Conservation (phyloP, 2,797 vertebrate species). For the Rhodeus uyekii region DNA sequence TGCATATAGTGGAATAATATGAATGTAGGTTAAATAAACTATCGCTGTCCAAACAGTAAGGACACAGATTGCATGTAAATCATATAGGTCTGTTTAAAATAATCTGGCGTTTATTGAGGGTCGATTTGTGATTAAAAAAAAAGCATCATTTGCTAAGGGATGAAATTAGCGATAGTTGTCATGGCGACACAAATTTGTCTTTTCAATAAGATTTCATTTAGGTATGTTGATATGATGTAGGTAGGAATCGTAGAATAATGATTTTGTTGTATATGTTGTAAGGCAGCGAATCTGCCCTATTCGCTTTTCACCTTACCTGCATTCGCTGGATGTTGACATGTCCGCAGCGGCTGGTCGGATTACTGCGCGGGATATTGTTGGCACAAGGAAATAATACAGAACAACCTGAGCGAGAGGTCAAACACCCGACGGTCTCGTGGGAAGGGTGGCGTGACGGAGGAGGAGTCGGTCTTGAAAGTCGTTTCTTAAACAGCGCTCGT, state of each 20-base stretch:
- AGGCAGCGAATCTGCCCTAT: not conserved
- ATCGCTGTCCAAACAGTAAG: not conserved
- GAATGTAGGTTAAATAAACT: not conserved
- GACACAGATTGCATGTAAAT: not conserved
- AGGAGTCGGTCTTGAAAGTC: slow-evolving; percentile 42
- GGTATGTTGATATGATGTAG: not conserved
- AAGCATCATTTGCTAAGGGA: not conserved
- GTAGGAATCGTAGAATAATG: too few species aligned
- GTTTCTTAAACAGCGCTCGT: slow-evolving; percentile 58
- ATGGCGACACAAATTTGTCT: not conserved
- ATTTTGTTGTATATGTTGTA: too few species aligned
- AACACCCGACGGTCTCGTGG: slow-evolving; percentile 53
- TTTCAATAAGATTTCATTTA: not conserved
- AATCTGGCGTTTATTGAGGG: not conserved
- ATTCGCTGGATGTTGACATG: slow-evolving; percentile 56
- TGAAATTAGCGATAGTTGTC: slow-evolving; percentile 4
- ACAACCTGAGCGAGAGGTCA: slow-evolving; percentile 32
- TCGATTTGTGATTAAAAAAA: not conserved
- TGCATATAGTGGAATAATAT: not conserved
- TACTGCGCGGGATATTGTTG: not conserved
- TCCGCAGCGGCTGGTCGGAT: slow-evolving; percentile 38
- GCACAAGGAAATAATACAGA: not conserved
- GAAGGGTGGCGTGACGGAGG: slow-evolving; percentile 31
- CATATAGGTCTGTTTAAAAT: not conserved
- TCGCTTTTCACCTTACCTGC: slow-evolving; percentile 69